These are phyloP conservation scores for Hetaerina titia DNA, from an alignment of 2,888 invertebrate species.

Conservation along the genomic window DNA sequence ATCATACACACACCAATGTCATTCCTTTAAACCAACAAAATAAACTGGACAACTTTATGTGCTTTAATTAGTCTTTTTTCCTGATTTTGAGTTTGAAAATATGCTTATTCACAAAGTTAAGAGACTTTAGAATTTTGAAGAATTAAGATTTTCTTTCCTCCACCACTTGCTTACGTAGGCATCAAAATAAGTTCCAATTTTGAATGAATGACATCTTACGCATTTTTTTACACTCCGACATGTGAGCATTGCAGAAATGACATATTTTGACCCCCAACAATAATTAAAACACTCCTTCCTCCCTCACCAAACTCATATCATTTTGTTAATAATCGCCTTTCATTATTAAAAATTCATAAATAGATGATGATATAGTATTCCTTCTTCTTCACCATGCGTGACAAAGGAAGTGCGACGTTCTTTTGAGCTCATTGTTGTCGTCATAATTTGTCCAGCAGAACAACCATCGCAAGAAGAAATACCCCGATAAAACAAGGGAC, in stretches of 20 bases:
- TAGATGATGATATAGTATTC: conserved; percentile 10
- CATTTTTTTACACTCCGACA: background rate
- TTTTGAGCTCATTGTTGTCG: conserved; percentile 21
- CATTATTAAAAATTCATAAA: conserved; percentile 36
- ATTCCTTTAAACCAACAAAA: conserved; percentile 37
- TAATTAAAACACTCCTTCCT: conserved; percentile 50
- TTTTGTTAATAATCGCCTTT: conserved; percentile 25
- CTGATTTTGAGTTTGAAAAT: background rate
- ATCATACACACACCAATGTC: conserved; percentile 50
- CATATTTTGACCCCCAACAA: conserved; percentile 42
- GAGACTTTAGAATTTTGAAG: background rate
- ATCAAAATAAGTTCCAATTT: background rate
- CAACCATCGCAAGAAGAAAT: background rate
- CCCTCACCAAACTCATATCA: conserved; percentile 45
- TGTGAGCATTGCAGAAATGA: conserved; percentile 51
- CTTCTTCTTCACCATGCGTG: conserved; percentile 4
- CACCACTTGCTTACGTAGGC: conserved; percentile 29
- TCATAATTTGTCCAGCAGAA: background rate
- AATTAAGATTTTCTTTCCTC: background rate
- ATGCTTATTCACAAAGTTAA: background rate
- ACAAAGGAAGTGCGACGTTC: conserved; percentile 1
- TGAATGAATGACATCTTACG: background rate
- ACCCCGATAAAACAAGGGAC: conserved; percentile 12
- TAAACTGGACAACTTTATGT: background rate
- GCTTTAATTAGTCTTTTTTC: conserved; percentile 33